Evolutionary conservation across 2,113 vertebrate species (phyloP), one percentile per base, ranked within the genome.

Genomic region (Cephalopholis sonnerati): DNA sequence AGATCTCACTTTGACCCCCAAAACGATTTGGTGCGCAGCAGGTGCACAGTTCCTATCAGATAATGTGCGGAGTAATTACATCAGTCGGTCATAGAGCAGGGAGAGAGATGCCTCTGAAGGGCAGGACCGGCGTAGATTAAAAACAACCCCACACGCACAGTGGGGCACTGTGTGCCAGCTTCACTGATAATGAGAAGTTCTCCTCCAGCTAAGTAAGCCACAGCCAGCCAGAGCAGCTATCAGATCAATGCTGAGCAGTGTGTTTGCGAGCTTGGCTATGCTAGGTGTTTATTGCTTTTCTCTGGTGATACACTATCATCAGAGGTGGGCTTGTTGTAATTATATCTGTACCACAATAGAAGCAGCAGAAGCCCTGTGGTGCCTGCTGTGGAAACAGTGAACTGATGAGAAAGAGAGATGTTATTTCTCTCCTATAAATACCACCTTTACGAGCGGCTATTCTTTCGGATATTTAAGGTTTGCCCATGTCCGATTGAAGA

Each of bases 241-340:
- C 83, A 88, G 85, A 91, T 91, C 83, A 74, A 70, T 66, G 67
- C 81, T 50, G 76, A 87, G 66, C 77, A 7, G 68, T 29, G 77
- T 69, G 82, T 84, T 74, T 82, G 81, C 8, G 25, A 71, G 80
- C 74, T 39, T 58, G 71, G 74, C 74, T 48, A 24, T 78, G 83
- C 59, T 74, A n/a, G 61, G 62, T 90, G 91, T 88, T 91, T 91
- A 92, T 89, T 90, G 78, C 76, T 82, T 85, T 90, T 88, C 81
- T 87, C 85, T 75, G 72, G 65, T 64, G 79, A 91, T 89, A 87
- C 84, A 73, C 69, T 87, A 80, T 91, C 83, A 88, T 88, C 91
- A 80, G 88, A 91, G 87, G 89, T 89, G 83, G 88, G 81, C 89
- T 83, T 70, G 78, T 88, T 89, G 82, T 92, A 91, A 93, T 92